phyloP scores from a whole-genome alignment of 2,113 vertebrate species.

The Aramus guarauna region DNA sequence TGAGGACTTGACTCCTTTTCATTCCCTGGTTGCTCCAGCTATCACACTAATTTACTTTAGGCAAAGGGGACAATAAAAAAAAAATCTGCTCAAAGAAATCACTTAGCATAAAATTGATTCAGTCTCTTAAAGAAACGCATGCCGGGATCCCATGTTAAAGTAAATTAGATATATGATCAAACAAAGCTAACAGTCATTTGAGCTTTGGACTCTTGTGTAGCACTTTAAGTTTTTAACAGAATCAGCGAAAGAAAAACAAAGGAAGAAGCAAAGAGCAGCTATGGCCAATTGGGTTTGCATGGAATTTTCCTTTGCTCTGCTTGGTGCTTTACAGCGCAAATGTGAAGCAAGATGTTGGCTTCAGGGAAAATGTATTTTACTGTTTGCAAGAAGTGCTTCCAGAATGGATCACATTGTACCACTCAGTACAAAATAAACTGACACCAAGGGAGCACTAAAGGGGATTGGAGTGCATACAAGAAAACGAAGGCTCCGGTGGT shows the following conservation, averaged over 20 bases:
- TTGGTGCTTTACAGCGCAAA: background rate
- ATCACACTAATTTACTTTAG: slow-evolving; percentile 71
- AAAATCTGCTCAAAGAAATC: slow-evolving; percentile 31
- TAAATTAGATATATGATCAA: slow-evolving; percentile 40
- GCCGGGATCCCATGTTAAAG: slow-evolving; percentile 6
- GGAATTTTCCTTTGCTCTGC: background rate
- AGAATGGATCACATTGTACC: background rate
- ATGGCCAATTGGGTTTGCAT: background rate
- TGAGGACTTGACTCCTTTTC: slow-evolving; percentile 68
- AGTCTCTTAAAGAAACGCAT: slow-evolving; percentile 25
- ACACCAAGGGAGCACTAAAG: background rate
- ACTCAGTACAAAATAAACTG: background rate
- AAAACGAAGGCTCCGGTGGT: background rate
- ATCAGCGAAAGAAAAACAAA: slow-evolving; percentile 5
- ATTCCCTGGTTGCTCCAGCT: slow-evolving; percentile 55
- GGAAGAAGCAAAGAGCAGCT: background rate
- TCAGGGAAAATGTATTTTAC: background rate
- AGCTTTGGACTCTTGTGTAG: background rate
- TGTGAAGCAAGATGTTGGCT: background rate
- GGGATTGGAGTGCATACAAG: background rate
- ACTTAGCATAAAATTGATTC: slow-evolving; percentile 51
- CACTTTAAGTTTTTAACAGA: slow-evolving; percentile 3
- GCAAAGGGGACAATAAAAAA: slow-evolving; percentile 49
- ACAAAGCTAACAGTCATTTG: background rate
- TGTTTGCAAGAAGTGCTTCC: background rate